phyloP scores from a whole-genome alignment of 2,113 vertebrate species.

The Probosciger aterrimus region DNA sequence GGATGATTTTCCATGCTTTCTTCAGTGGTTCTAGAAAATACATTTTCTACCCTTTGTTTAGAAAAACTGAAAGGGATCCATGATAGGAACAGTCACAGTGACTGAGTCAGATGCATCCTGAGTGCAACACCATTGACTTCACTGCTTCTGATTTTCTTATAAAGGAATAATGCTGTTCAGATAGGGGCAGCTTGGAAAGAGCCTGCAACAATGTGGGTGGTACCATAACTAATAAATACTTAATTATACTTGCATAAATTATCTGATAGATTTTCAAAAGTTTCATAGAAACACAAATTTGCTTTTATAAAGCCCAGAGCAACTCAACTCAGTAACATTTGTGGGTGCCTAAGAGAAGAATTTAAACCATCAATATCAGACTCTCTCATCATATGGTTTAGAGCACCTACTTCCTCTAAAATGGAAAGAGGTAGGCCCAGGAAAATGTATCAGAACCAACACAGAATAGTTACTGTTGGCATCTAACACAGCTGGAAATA shows the following conservation, averaged over 20 bases:
- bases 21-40: neutral
- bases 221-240: neutral
- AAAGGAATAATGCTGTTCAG: neutral
- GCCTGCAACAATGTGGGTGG: neutral
- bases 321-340: neutral
- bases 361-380: neutral
- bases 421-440: neutral
- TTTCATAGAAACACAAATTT: neutral
- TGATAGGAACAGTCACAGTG: neutral
- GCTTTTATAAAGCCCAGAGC: neutral
- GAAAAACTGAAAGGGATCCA: neutral
- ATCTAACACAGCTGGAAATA: constrained; percentile 11
- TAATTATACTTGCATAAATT: neutral
- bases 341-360: neutral
- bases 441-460: neutral
- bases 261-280: neutral
- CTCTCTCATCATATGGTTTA: neutral
- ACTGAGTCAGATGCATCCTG: neutral
- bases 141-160: neutral
- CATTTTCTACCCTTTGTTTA: neutral
- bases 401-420: neutral
- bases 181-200: neutral
- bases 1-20: neutral
- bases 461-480: neutral
- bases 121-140: neutral